These are phyloP conservation scores for Atta colombica DNA, from an alignment of 1,140 invertebrate species.

Conservation along the genomic window DNA sequence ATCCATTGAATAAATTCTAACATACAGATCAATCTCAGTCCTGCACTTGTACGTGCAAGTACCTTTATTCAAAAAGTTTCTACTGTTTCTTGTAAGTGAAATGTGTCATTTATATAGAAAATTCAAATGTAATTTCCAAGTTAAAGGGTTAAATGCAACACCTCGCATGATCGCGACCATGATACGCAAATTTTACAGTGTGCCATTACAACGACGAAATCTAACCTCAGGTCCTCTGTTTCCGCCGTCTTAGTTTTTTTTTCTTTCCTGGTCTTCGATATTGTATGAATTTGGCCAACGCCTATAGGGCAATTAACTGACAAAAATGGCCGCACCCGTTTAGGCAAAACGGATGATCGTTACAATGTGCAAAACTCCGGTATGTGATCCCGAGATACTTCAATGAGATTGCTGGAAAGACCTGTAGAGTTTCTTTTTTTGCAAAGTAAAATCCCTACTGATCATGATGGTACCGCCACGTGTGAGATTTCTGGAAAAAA, in stretches of 20 bases:
- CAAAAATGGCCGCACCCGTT: constrained; percentile 38
- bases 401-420: constrained; percentile 88
- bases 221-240: constrained; percentile 32
- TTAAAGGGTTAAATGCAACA: constrained; percentile 53
- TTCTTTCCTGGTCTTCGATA: constrained; percentile 34
- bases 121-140: neutral
- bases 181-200: constrained; percentile 13
- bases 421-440: constrained; percentile 95
- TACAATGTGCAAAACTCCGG: constrained; percentile 12
- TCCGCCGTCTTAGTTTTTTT: constrained; percentile 10
- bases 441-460: constrained; percentile 93
- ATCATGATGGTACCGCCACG: constrained; percentile 94
- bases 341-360: constrained; percentile 31
- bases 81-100: constrained; percentile 14
- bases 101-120: constrained; percentile 33
- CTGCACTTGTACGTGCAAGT: neutral
- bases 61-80: neutral
- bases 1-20: constrained; percentile 6
- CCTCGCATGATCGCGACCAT: constrained; percentile 61
- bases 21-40: neutral
- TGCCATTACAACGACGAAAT: constrained; percentile 51
- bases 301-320: constrained; percentile 9
- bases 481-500: constrained; percentile 91
- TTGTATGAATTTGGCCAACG: constrained; percentile 32
- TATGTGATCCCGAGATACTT: constrained; percentile 3